Evolutionary conservation across 2,797 vertebrate genomes (phyloP), one percentile per base, ranked within the genome.

Genomic region (Saxicola maurus): DNA sequence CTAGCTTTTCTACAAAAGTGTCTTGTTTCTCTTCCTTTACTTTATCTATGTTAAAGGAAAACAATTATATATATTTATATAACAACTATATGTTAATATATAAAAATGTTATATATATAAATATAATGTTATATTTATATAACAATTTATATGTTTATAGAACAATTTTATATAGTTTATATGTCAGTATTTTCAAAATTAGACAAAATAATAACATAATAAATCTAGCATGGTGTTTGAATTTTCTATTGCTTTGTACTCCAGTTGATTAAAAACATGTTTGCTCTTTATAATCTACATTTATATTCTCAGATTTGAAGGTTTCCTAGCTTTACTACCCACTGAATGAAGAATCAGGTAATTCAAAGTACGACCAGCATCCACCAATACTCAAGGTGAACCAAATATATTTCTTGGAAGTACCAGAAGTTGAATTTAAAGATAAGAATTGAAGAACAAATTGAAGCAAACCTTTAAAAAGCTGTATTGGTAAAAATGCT

Each of bases 1-100:
- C 96, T 86, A 99, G 97, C 91, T 99, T 99, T 97, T 99, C 99
- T 90, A 98, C 95, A 94, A 99, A 99, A 16, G 98, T 98, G 95
- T 99, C 99, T 94, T 99, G 99, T 81, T 98, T 99, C 94, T 99
- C 98, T 31, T 96, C 64, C 55, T 86, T 95, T 27, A 96, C 97
- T 91, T 98, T 98, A 82, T 98, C 99, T 99, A 92, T 48, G 18
- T 86, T 35, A 72, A 68, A 85, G 9, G 6, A 76, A 92, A 89
- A 66, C 1, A 38, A 38, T 38, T 38, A 38, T 38, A 38, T 38
- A 38, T 38, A 16, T 38, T 38, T 38, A 38, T 38, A 38, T 38
- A 38, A 38, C 14, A 38, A 38, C 14, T 38, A 38, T 38, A 38
- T 38, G 37, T 38, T 38, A 38, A 38, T 38, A 38, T 14, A 38